Percentiles rank a stretch among this genome's conserved stretches.
Conservation (phyloP, 2,113 vertebrate species). For the Leucoraja erinaceus region DNA sequence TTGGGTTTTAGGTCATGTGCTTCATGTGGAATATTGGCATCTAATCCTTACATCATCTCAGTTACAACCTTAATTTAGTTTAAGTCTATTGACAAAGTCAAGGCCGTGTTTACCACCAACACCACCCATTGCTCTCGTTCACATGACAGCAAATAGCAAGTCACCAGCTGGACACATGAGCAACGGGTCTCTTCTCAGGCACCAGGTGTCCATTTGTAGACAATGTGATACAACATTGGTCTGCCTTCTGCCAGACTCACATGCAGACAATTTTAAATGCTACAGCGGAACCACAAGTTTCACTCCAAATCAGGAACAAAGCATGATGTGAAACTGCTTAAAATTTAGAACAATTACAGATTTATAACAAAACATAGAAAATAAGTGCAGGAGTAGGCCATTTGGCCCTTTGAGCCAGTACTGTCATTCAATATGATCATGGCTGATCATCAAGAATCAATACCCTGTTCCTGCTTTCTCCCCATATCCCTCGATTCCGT, state of each 20-base stretch:
- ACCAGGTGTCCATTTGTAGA: background rate
- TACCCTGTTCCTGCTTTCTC: too few species aligned
- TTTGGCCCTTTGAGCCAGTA: too few species aligned
- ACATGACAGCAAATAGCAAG: background rate
- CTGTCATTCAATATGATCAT: too few species aligned
- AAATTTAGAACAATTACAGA: constrained; percentile 8
- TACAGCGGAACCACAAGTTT: constrained; percentile 18
- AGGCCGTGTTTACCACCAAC: background rate
- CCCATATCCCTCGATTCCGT: too few species aligned
- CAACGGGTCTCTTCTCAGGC: background rate
- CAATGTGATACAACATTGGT: background rate
- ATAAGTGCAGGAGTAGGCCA: too few species aligned
- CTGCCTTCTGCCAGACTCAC: background rate
- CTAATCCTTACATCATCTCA: background rate
- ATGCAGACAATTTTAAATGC: background rate
- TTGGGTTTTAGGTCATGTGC: too few species aligned
- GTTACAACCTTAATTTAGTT: background rate
- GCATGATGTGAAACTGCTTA: constrained; percentile 23
- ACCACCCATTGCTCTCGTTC: background rate
- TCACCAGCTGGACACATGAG: background rate
- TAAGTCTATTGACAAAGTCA: background rate
- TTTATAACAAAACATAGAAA: background rate
- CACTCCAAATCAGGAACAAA: constrained; percentile 24
- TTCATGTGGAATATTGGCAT: background rate
- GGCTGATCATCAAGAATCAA: too few species aligned